Evolutionary conservation across 2,797 vertebrate species (phyloP).

Genomic region (Bovichtus diacanthus): DNA sequence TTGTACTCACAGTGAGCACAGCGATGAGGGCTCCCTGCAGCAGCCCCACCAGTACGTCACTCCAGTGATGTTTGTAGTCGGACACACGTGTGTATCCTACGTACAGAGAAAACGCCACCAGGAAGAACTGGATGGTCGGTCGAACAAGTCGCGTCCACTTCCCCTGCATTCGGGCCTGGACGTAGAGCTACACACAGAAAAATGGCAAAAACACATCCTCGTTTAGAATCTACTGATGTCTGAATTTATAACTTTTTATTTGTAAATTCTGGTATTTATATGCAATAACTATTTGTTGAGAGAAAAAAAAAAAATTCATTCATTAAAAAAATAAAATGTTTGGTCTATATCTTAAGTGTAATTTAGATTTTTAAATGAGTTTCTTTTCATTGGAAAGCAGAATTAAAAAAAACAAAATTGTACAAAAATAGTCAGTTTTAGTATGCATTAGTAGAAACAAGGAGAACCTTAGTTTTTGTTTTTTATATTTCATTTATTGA

Average conservation of each 20-base stretch:
- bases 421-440: too few relatives aligned
- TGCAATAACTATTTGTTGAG: too few relatives aligned
- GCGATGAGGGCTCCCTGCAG: constrained; percentile 94
- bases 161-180: constrained; percentile 92
- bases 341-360: too few relatives aligned
- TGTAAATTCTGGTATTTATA: not conserved
- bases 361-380: too few relatives aligned
- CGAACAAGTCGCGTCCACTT: constrained; percentile 93
- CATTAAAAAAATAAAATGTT: too few relatives aligned
- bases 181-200: constrained; percentile 88
- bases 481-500: too few relatives aligned
- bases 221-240: not conserved
- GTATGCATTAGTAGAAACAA: too few relatives aligned
- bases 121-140: constrained; percentile 95
- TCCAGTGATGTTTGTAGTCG: constrained; percentile 97
- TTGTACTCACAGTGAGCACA: constrained; percentile 88
- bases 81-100: constrained; percentile 96
- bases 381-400: too few relatives aligned
- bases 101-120: constrained; percentile 90
- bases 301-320: too few relatives aligned
- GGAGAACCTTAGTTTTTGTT: too few relatives aligned
- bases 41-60: constrained; percentile 92
- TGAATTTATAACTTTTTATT: not conserved
- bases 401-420: too few relatives aligned
- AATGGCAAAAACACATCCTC: not conserved